Conservation (phyloP, 1,140 invertebrate genomes). For the Anastrepha ludens region DNA sequence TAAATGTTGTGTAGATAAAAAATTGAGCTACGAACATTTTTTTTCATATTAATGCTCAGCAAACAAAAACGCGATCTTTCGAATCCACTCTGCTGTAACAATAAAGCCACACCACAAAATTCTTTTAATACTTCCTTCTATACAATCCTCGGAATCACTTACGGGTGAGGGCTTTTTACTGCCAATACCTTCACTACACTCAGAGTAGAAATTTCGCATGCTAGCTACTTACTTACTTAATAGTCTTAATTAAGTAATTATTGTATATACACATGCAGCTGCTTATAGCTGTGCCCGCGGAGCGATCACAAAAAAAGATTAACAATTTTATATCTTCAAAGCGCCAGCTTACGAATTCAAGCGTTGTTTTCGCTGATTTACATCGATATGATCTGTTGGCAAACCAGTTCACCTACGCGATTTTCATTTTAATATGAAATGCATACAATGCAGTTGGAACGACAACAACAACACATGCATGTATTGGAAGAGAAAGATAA, state of each 20-base stretch:
- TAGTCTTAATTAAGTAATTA: slow-evolving; percentile 32
- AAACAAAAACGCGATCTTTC: too few species aligned
- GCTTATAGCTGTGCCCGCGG: neutral
- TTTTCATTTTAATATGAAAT: neutral
- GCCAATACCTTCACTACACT: too few species aligned
- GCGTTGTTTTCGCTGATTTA: slow-evolving; percentile 6
- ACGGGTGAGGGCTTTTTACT: too few species aligned
- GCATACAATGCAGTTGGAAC: neutral
- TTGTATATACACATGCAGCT: neutral
- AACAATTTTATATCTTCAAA: neutral
- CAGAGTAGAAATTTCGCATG: too few species aligned
- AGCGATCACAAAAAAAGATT: neutral
- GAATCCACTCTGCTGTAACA: too few species aligned
- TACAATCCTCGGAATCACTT: too few species aligned
- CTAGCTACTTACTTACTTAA: too few species aligned
- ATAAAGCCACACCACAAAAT: too few species aligned
- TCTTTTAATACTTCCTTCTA: too few species aligned
- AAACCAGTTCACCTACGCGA: slow-evolving; percentile 46
- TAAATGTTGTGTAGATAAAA: too few species aligned
- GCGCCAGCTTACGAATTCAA: neutral
- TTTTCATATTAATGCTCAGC: too few species aligned
- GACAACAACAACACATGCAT: neutral
- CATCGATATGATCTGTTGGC: neutral
- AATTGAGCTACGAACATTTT: too few species aligned
- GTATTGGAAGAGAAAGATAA: neutral